phyloP scores from a whole-genome alignment of 2,888 invertebrate species.

The Lasioglossum pauxillum region DNA sequence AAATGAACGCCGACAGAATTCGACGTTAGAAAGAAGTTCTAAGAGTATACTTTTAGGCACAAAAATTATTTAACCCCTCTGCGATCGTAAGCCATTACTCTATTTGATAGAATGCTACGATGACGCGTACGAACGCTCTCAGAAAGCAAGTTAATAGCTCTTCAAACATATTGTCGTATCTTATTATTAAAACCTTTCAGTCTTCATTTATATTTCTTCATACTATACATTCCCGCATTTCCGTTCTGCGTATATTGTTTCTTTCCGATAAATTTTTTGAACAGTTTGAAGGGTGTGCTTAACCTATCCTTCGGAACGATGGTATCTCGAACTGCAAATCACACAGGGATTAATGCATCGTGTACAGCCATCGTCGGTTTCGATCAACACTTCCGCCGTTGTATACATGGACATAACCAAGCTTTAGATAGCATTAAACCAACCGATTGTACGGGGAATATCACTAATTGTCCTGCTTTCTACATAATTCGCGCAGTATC shows the following conservation, averaged over 20 bases:
- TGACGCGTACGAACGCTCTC: background rate
- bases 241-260: background rate
- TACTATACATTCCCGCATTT: background rate
- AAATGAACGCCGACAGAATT: background rate
- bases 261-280: background rate
- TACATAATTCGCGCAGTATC: background rate
- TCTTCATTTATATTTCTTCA: background rate
- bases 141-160: background rate
- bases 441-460: background rate
- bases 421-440: conserved; percentile 1
- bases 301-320: background rate
- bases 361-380: background rate
- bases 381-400: background rate
- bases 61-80: background rate
- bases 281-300: background rate
- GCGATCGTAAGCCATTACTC: background rate
- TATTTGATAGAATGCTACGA: background rate
- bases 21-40: background rate
- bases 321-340: background rate
- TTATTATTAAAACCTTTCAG: background rate
- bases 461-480: background rate
- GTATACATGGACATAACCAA: background rate
- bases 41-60: background rate
- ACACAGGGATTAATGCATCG: background rate
- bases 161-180: background rate